These are phyloP conservation scores for Drosophila bocki DNA, from an alignment of 1,140 invertebrate species.

Conservation along the genomic window DNA sequence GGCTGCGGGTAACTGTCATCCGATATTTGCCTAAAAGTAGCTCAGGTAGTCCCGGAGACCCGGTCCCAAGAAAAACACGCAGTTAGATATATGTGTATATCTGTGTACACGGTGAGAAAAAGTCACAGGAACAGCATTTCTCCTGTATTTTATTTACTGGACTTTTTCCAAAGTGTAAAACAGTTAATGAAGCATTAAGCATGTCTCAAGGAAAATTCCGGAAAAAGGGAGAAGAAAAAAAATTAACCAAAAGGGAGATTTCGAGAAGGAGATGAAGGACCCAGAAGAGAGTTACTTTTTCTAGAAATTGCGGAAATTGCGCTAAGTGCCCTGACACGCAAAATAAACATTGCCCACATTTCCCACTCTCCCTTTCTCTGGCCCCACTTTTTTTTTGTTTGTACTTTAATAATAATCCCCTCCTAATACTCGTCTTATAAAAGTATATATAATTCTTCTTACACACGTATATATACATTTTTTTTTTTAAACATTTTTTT, in stretches of 20 bases:
- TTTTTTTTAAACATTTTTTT: constrained; percentile 13
- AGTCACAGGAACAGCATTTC: background rate
- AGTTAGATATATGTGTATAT: background rate
- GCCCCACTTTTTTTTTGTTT: background rate
- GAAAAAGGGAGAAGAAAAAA: constrained; percentile 8
- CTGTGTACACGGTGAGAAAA: background rate
- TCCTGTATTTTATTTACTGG: background rate
- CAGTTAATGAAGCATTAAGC: constrained; percentile 72
- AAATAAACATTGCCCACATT: constrained; percentile 68
- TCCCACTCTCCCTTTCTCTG: constrained; percentile 10
- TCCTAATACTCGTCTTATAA: constrained; percentile 21
- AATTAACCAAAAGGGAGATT: background rate
- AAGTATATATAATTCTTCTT: constrained; percentile 14
- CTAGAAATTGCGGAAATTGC: constrained; percentile 58
- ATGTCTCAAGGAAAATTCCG: constrained; percentile 46
- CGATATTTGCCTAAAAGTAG: constrained; percentile 49
- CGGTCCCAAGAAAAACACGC: constrained; percentile 1
- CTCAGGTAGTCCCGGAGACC: constrained; percentile 32
- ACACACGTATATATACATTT: background rate
- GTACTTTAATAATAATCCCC: constrained; percentile 47
- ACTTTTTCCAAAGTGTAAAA: constrained; percentile 20
- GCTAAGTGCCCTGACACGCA: constrained; percentile 69
- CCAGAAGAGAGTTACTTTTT: constrained; percentile 30
- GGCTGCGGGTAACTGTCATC: constrained; percentile 39
- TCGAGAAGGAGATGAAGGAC: constrained; percentile 1